Evolutionary conservation across 2,113 vertebrate species (phyloP).

Genomic region (Gobio gobio): DNA sequence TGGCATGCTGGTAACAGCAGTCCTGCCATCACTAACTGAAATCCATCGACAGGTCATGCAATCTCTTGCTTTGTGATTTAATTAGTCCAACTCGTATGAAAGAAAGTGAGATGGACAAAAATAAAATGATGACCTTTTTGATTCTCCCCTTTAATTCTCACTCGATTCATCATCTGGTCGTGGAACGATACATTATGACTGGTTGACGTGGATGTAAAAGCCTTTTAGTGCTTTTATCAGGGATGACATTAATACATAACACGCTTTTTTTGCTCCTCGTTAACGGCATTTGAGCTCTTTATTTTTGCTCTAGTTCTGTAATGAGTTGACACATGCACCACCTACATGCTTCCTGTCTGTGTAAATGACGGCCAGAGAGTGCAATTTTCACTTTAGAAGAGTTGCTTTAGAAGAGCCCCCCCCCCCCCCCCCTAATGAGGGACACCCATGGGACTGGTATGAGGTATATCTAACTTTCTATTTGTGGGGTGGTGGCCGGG

Average conservation of each 20-base stretch:
- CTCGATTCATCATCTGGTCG: not conserved
- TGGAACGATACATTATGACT: conserved; percentile 26
- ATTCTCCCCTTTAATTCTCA: conserved; percentile 16
- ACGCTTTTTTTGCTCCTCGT: conserved; percentile 1
- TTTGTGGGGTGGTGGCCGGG: conserved; percentile 41
- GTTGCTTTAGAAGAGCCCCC: no score
- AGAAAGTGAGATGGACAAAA: not conserved
- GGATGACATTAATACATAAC: conserved; percentile 1
- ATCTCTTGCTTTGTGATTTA: conserved; percentile 21
- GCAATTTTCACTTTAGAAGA: conserved; percentile 6
- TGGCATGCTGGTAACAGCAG: conserved; percentile 25
- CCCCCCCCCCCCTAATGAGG: conserved; percentile 57
- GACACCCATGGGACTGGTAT: conserved; percentile 30
- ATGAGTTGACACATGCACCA: conserved; percentile 17
- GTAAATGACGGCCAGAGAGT: conserved; percentile 3
- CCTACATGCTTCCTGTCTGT: conserved; percentile 42
- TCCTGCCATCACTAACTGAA: conserved; percentile 30
- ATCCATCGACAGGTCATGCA: conserved; percentile 53
- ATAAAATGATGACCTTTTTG: conserved; percentile 16
- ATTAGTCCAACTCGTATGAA: not conserved
- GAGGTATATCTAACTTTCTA: not conserved
- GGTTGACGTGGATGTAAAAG: conserved; percentile 4
- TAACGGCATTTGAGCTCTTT: conserved; percentile 22
- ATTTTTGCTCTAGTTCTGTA: conserved; percentile 19
- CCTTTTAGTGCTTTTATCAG: conserved; percentile 25